phyloP scores from a whole-genome alignment of 2,888 invertebrate genomes.

The Diabrotica balteata region DNA sequence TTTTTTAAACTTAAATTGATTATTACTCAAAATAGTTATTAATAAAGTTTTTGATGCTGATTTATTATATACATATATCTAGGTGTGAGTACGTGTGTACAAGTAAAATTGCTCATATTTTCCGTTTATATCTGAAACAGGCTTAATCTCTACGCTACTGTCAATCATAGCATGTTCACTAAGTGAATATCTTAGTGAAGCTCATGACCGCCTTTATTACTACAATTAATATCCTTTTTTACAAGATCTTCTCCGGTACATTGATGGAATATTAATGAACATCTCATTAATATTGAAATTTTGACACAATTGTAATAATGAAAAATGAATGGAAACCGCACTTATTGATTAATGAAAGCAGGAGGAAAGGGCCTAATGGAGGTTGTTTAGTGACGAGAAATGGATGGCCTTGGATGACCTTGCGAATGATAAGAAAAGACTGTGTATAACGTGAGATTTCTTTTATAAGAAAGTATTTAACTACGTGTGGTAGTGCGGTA shows the following conservation, averaged over 20 bases:
- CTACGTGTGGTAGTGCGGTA: no score
- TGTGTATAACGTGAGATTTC: no score
- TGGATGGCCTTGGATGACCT: slow-evolving; percentile 1
- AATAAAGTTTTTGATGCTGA: no score
- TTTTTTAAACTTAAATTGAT: no score
- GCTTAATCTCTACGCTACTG: slow-evolving; percentile 6
- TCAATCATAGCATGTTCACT: not conserved
- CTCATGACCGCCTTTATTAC: slow-evolving; percentile 22
- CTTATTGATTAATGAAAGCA: slow-evolving; percentile 39
- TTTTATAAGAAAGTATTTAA: no score
- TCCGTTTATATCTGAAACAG: no score
- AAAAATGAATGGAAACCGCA: slow-evolving; percentile 31
- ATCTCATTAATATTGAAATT: slow-evolving; percentile 35
- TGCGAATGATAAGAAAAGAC: not conserved
- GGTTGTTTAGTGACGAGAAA: slow-evolving; percentile 7
- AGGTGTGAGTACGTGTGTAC: no score
- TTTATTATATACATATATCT: no score
- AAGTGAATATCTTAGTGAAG: slow-evolving; percentile 12
- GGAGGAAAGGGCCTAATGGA: slow-evolving; percentile 28
- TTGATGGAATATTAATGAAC: slow-evolving; percentile 36
- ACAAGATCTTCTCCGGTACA: slow-evolving; percentile 18
- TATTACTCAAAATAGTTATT: no score
- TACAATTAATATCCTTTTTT: slow-evolving; percentile 25
- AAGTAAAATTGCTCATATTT: no score
- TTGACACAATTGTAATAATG: slow-evolving; percentile 37